Conservation (phyloP, 2,113 vertebrate species). For the Sphyrna mokarran region DNA sequence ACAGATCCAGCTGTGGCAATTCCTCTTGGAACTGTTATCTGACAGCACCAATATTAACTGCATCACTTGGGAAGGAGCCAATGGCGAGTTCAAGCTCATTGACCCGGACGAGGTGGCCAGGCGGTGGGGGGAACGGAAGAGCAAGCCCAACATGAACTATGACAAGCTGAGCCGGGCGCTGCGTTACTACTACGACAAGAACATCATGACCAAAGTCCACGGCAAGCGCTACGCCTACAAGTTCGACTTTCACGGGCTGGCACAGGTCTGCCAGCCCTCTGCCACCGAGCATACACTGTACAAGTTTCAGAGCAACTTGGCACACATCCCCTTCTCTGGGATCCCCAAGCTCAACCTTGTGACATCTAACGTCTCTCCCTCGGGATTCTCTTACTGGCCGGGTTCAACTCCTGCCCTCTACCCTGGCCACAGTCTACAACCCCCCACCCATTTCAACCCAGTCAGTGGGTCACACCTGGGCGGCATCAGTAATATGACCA, state of each 20-base stretch:
- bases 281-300: constrained; percentile 82
- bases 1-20: constrained; percentile 98
- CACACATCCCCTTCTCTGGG: constrained; percentile 81
- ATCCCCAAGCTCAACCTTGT: constrained; percentile 96
- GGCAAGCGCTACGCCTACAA: constrained; percentile 97
- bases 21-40: constrained; percentile 86
- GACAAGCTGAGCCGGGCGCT: constrained; percentile 95
- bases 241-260: constrained; percentile 94
- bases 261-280: constrained; percentile 91
- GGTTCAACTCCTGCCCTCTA: constrained; percentile 76
- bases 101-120: constrained; percentile 93
- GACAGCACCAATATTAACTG: constrained; percentile 83
- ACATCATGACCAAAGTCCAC: constrained; percentile 98
- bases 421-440: constrained; percentile 75
- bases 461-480: constrained; percentile 77
- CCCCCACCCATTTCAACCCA: constrained; percentile 69
- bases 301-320: constrained; percentile 87
- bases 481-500: constrained; percentile 75
- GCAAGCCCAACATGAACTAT: constrained; percentile 99
- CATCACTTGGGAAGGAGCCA: constrained; percentile 94
- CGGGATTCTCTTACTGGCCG: constrained; percentile 92
- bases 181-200: constrained; percentile 98
- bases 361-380: constrained; percentile 74
- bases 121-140: constrained; percentile 93
- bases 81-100: constrained; percentile 93